Base-by-base conservation (phyloP, 1,140 invertebrate species). In the Cherax destructor region DNA sequence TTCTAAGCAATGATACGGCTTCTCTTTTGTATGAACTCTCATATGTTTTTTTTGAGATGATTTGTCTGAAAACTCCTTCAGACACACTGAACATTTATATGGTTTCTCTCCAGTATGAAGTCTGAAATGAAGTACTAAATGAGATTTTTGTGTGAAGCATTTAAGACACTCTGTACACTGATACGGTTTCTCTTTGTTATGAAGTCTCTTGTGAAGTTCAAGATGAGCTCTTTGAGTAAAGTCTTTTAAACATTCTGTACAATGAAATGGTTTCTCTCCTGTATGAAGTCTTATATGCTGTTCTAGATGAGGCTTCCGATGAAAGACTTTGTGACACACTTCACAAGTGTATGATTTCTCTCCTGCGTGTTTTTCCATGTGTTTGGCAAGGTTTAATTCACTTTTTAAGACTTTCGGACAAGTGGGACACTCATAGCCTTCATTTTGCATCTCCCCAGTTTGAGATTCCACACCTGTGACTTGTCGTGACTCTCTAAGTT, bases 1-100 rank as follows among this genome's bases (percentile, higher is more conserved):
- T 16, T 10, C 56, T 59, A 16, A 59, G 16, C 56, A 59, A 9
- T 59, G 30, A 41, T 41, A 41, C 30, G 30, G 30, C 30, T 41
- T 41, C 30, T 41, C 30, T 41, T 41, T 24, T 50, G 6, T 50
- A 50, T 79, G 77, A 50, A 79, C 77, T 30, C 5, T 49, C 47
- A 56, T 50, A 50, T 79, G 77, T 21, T 21, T 56, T 4, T 18
- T 16, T 50, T 50, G 47, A n/a, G 5, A 41, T 41, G 10, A 49
- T 49, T 79, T 79, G 1, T 50, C 24, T 1, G 10, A 7, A n/a
- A 79, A 79, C 4, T 49, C 6, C 50, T 79, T 50, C 4, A 18
- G 13, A 79, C 77, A 79, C 10, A 13, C 77, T 56, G 50, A 79
- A 79, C 77, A 79, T 47, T 79, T 13, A 79, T 41, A 50, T 50